Percentiles rank a stretch among this genome's conserved stretches.
phyloP scores from a whole-genome alignment of 2,888 invertebrate species.

The Drepanosiphum platanoidis region DNA sequence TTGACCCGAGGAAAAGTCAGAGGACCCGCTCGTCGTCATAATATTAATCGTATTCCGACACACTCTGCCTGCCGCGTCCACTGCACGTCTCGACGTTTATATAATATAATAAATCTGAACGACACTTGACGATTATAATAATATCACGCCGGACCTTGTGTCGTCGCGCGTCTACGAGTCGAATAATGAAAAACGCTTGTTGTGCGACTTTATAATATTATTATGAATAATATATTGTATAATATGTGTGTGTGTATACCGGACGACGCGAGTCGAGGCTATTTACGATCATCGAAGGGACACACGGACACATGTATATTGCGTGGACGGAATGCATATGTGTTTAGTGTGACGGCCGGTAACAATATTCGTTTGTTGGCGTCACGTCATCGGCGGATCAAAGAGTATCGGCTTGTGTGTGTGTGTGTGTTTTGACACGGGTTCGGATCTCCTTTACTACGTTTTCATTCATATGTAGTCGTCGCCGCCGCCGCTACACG shows the following conservation, averaged over 20 bases:
- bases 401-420: conserved; percentile 34
- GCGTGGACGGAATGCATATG: not conserved
- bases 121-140: no score
- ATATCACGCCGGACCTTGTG: no score
- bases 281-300: conserved; percentile 20
- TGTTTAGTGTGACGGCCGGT: not conserved
- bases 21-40: no score
- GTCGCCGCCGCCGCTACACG: conserved; percentile 4
- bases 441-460: conserved; percentile 36
- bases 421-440: conserved; percentile 45
- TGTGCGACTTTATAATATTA: no score
- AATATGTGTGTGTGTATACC: not conserved
- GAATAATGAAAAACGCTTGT: no score
- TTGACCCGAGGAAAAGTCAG: no score
- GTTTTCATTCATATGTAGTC: conserved; percentile 56
- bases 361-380: conserved; percentile 39
- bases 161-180: no score
- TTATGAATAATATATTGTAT: no score
- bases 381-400: conserved; percentile 57
- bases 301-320: not conserved
- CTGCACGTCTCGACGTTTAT: no score
- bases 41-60: no score
- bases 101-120: no score
- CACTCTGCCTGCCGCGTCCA: no score
- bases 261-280: not conserved